Conservation (phyloP, 2,113 vertebrate species). For the Pipa parva region DNA sequence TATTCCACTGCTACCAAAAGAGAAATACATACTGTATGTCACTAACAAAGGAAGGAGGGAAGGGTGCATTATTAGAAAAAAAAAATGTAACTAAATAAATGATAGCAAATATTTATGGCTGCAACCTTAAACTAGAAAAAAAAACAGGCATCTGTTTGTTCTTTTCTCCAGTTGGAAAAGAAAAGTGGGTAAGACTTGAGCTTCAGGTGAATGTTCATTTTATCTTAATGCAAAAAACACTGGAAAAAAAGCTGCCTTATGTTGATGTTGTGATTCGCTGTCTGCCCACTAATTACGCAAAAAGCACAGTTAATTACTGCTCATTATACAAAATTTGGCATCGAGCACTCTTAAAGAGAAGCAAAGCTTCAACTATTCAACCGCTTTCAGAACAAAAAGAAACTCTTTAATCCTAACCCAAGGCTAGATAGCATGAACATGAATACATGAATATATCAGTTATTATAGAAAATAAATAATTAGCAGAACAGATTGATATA, state of each 20-base stretch:
- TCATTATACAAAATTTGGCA: constrained; percentile 3
- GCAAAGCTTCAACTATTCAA: neutral
- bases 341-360: constrained; percentile 10
- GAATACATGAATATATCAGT: neutral
- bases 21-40: too few relatives aligned
- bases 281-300: constrained; percentile 19
- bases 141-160: too few relatives aligned
- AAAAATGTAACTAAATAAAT: too few relatives aligned
- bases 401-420: neutral
- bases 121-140: too few relatives aligned
- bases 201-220: constrained; percentile 10
- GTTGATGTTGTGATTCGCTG: constrained; percentile 20
- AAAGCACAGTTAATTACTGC: constrained; percentile 24
- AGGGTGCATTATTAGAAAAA: too few relatives aligned
- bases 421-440: too few relatives aligned
- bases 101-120: too few relatives aligned
- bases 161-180: too few relatives aligned
- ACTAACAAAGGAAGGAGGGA: too few relatives aligned
- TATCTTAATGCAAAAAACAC: constrained; percentile 16
- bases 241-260: constrained; percentile 9
- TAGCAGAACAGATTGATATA: too few relatives aligned
- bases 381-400: neutral
- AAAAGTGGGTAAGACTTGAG: too few relatives aligned
- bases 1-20: too few relatives aligned
- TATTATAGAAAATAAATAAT: neutral